A percentile compares a stretch with the other conserved stretches of the same genome.
Conservation (phyloP, 2,888 invertebrate species). For the Lepidochrysops patricia region DNA sequence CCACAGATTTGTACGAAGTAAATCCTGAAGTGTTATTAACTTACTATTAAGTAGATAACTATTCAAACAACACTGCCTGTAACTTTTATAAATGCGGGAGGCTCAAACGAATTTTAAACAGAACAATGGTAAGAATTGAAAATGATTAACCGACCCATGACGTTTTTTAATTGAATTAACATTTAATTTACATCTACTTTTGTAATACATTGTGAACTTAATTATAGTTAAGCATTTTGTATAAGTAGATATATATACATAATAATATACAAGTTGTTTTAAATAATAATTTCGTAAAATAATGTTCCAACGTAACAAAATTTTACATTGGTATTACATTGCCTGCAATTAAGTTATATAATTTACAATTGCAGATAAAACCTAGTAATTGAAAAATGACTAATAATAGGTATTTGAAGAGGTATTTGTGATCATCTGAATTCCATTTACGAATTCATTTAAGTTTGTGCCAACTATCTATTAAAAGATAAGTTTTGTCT, state of each 20-base stretch:
- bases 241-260: background rate
- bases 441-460: no score
- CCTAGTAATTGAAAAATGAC: no score
- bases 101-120: background rate
- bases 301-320: no score
- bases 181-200: background rate
- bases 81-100: background rate
- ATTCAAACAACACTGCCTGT: background rate
- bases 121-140: background rate
- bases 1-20: no score
- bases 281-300: background rate
- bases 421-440: no score
- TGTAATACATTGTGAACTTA: background rate
- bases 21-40: background rate
- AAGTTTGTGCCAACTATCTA: no score
- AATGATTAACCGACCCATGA: background rate
- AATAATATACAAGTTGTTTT: background rate
- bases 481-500: no score
- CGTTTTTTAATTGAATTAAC: background rate
- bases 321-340: no score
- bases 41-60: background rate
- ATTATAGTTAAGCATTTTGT: background rate
- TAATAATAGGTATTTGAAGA: no score
- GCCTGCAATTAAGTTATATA: no score
- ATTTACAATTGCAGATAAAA: no score